Base-by-base conservation (phyloP, 2,797 vertebrate species). In the Myotis daubentonii region DNA sequence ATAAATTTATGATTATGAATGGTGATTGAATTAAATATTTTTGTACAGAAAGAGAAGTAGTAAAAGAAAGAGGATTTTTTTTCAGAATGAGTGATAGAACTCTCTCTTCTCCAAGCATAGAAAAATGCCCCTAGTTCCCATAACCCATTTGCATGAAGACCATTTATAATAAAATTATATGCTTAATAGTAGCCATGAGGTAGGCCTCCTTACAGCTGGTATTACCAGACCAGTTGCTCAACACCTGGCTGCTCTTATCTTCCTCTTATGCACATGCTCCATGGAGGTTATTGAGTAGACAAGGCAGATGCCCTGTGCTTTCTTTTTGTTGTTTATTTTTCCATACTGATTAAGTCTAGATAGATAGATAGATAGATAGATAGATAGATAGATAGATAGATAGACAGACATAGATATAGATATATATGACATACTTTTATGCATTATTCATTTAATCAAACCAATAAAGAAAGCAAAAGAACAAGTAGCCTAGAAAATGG, bases 131-230 rank as follows among this genome's bases (percentile, higher is more conserved):
- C 22, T 36, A 41, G 25, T 89, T 95, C 84, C 36, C 44, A 71
- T 47, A 49, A 70, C 7, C 9, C 4, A 57, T 86, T 81, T 93
- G 10, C 38, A 81, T 62, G 44, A 86, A 94, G 23, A 94, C 53
- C 47, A 82, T 88, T 95, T 74, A 90, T 89, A 97, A 95, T 87
- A 53, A 36, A 96, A 81, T 95, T 89, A 87, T 55, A 94, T 82
- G 83, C 94, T 91, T 74, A 91, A 28, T 3, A 55, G 51, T 80
- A 51, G 49, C 47, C 76, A 76, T 65, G 62, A 93, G n/a, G 23
- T 68, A 83, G 36, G 44, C 57, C 33, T 93, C 55, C 88, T 94
- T 89, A 83, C 71, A 83, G 51, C 44, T 57, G 44, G 57, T 41
- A 70, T 22, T 62, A 91, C 13, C 25, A 85, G 23, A 91, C 68